A percentile compares a stretch with the other conserved stretches of the same genome.
Evolutionary conservation across 1,140 invertebrate genomes (phyloP).

Genomic region (Paramacrobiotus metropolitanus): DNA sequence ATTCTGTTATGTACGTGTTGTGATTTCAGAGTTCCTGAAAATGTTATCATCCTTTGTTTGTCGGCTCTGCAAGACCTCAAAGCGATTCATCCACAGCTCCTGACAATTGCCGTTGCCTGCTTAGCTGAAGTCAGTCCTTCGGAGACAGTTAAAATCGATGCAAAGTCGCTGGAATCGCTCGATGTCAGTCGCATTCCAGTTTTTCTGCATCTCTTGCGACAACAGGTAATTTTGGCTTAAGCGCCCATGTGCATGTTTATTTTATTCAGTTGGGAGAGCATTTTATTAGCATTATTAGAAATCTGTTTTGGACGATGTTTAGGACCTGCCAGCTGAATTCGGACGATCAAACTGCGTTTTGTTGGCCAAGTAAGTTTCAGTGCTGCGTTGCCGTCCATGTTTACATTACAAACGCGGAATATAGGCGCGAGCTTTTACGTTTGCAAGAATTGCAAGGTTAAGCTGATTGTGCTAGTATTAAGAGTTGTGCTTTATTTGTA

Average conservation of each 20-base stretch:
- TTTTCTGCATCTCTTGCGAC: background rate
- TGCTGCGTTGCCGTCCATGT: background rate
- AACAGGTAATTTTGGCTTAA: background rate
- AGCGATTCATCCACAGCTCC: background rate
- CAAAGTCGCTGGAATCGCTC: background rate
- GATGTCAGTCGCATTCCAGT: background rate
- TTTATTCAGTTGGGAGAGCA: too few relatives aligned
- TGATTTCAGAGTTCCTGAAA: background rate
- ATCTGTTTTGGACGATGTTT: background rate
- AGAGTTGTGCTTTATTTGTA: too few relatives aligned
- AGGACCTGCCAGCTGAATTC: background rate
- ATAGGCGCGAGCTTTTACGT: too few relatives aligned
- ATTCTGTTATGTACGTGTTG: too few relatives aligned
- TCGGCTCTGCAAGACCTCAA: background rate
- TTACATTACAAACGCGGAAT: background rate
- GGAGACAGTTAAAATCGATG: background rate
- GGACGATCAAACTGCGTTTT: background rate
- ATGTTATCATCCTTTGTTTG: background rate
- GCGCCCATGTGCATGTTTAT: background rate
- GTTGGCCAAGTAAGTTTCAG: background rate
- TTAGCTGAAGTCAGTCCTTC: background rate
- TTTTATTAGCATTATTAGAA: too few relatives aligned
- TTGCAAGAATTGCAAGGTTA: too few relatives aligned
- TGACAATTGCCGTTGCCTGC: background rate
- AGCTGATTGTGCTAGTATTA: too few relatives aligned